Evolutionary conservation across 1,140 invertebrate species (phyloP).

Genomic region (Bombyx mandarina): DNA sequence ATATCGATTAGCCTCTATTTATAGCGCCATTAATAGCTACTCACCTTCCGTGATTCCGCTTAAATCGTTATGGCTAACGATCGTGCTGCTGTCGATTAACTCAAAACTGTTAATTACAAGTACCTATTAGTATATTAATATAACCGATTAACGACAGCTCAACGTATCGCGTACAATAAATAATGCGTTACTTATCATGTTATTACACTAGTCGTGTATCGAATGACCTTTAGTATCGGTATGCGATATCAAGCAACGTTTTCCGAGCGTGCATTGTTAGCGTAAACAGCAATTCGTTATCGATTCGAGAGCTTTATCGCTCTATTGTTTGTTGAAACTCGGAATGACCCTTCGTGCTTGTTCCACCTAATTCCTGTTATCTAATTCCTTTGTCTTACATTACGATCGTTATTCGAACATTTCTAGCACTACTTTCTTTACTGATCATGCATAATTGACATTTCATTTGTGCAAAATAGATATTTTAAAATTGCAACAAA

Average conservation of each 20-base stretch:
- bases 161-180: conserved; percentile 8
- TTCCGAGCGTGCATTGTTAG: conserved; percentile 26
- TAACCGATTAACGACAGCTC: conserved; percentile 5
- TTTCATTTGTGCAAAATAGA: no score
- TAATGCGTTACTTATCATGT: conserved; percentile 15
- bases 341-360: conserved; percentile 16
- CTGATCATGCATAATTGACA: no score
- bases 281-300: conserved; percentile 28
- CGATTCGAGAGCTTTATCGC: conserved; percentile 21
- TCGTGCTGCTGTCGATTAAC: no score
- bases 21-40: no score
- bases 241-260: conserved; percentile 13
- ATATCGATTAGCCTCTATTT: no score
- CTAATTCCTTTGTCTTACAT: neutral
- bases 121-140: neutral
- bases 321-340: conserved; percentile 27
- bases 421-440: no score
- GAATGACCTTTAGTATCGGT: conserved; percentile 23
- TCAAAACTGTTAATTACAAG: no score
- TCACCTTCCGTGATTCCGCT: no score
- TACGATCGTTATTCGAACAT: no score
- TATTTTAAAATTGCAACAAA: no score
- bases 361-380: conserved; percentile 4
- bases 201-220: conserved; percentile 15
- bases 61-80: no score